Conservation (phyloP, 2,797 vertebrate species). For the Microcaecilia unicolor region DNA sequence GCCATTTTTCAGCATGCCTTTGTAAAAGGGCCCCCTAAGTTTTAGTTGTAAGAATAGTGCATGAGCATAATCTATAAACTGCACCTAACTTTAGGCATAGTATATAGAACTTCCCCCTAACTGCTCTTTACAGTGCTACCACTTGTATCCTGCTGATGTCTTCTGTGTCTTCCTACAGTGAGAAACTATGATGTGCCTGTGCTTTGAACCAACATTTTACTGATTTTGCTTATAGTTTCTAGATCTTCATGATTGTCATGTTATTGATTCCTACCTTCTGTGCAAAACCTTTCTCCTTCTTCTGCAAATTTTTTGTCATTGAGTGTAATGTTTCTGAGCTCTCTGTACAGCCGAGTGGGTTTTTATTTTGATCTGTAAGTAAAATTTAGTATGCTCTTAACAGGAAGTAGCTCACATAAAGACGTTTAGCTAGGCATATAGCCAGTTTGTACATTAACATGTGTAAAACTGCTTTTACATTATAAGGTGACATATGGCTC, state of each 20-base stretch:
- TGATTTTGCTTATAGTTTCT: no score
- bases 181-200: slow-evolving; percentile 16
- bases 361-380: not conserved
- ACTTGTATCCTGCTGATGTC: slow-evolving; percentile 14
- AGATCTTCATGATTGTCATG: no score
- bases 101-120: no score
- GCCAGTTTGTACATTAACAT: not conserved
- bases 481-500: no score
- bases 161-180: slow-evolving; percentile 7
- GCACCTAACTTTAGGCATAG: no score
- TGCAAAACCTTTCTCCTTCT: no score
- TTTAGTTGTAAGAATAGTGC: no score
- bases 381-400: not conserved
- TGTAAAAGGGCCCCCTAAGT: no score
- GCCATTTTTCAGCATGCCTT: no score
- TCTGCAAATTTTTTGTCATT: not conserved
- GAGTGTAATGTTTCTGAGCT: not conserved
- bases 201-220: slow-evolving; percentile 1
- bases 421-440: not conserved
- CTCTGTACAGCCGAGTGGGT: not conserved
- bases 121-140: slow-evolving; percentile 1
- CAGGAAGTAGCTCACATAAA: not conserved
- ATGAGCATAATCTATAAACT: no score
- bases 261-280: no score
- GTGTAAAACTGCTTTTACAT: no score